A percentile compares a stretch with the other conserved stretches of the same genome.
Conservation (phyloP, 2,888 invertebrate species). For the Furcula furcula region DNA sequence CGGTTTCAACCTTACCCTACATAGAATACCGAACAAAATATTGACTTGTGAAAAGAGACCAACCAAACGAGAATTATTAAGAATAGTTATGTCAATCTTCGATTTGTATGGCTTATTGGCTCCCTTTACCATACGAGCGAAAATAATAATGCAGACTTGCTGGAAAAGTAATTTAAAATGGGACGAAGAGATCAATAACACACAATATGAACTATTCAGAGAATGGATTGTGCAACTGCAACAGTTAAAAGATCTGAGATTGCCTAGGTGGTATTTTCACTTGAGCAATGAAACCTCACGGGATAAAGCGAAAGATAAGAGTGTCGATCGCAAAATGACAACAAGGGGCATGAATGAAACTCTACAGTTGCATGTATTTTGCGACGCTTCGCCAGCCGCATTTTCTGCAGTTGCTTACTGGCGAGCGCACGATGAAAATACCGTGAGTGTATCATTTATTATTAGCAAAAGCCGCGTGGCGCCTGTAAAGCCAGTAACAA, state of each 20-base stretch:
- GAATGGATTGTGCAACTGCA: slow-evolving; percentile 6
- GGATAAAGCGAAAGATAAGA: background rate
- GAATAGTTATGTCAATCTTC: slow-evolving; percentile 12
- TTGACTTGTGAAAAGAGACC: background rate
- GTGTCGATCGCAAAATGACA: background rate
- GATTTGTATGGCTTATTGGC: slow-evolving; percentile 15
- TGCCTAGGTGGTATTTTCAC: slow-evolving; percentile 5
- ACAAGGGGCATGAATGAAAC: background rate
- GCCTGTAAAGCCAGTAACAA: background rate
- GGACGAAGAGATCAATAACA: slow-evolving; percentile 11
- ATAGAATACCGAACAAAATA: background rate
- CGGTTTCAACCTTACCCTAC: background rate
- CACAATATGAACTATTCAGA: background rate
- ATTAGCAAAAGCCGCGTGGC: slow-evolving; percentile 6
- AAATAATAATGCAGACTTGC: slow-evolving; percentile 12
- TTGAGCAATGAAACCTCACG: background rate
- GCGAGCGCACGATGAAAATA: background rate
- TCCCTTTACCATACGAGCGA: slow-evolving; percentile 13
- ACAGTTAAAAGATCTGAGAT: background rate
- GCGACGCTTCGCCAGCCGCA: slow-evolving; percentile 6
- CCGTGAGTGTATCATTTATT: slow-evolving; percentile 3
- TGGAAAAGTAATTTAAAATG: slow-evolving; percentile 13
- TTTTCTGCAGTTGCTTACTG: slow-evolving; percentile 3
- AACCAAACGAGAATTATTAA: slow-evolving; percentile 13
- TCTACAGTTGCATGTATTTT: slow-evolving; percentile 7